Base-by-base conservation (phyloP, 2,888 invertebrate genomes). In the Hemicrepidius hirtus region DNA sequence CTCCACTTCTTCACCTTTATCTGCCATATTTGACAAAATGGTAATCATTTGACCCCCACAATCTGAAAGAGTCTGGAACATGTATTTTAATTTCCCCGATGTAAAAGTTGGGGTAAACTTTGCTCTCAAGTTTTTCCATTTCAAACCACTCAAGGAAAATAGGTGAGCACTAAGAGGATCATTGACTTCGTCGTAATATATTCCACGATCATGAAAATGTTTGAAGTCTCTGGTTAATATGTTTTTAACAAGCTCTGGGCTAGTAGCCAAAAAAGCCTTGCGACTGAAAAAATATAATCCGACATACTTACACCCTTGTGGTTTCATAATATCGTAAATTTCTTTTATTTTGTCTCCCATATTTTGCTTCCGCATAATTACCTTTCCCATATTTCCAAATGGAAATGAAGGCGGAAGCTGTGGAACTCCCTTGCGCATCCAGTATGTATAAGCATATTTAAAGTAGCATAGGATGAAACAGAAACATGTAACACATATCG, bases 21-120 rank as follows among this genome's bases (percentile, higher is more conserved):
- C 74, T 1, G 73, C 62, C 68, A 85, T 82, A 1, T 80, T 87
- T 4, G 83, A 80, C 32, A 85, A 67, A 24, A 80, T 78, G 2
- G 79, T 74, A 1, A 88, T 81, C 76, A 92, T 87, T 68, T 89
- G 87, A 10, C 87, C 83, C 0, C 90, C 90, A 68, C 91, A 90
- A 37, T 88, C 86, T 44, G 90, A 87, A 10, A 92, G 88, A 0
- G 90, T 88, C 0, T 87, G 86, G 77, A 91, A 92, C 91, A 93
- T 92, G 1, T 85, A 88, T 82, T 91, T 93, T 57, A 93, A 83
- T 83, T 92, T 93, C 6, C 90, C 91, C 0, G 92, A 89, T 0
- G 93, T 90, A 80, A 93, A 94, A 0, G 91, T 89, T 0, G 93
- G 91, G 0, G 92, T 89, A 79, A 93, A 84, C 78, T 92, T 92